Conservation (phyloP, 2,888 invertebrate genomes). For the Ceriagrion tenellum region DNA sequence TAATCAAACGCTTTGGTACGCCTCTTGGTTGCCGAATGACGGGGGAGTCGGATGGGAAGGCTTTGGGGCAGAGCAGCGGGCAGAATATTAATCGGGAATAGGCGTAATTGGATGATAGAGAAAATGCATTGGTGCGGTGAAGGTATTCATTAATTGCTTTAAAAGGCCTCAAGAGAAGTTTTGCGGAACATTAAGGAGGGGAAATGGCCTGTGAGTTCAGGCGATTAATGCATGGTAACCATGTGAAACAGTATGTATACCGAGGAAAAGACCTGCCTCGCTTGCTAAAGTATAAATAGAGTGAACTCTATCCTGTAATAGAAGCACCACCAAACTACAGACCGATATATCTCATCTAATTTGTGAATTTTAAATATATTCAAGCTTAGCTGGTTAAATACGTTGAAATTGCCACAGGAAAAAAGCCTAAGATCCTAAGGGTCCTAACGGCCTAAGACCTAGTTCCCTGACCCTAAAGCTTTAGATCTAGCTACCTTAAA, state of each 20-base stretch:
- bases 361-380: no score
- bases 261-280: neutral
- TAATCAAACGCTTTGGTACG: neutral
- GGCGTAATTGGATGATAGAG: neutral
- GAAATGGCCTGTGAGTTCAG: neutral
- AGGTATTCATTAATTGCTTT: conserved; percentile 31
- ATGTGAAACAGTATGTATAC: neutral
- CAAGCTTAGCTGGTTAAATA: no score
- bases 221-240: neutral
- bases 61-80: neutral
- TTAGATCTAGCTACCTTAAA: no score
- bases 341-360: no score
- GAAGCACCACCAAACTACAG: no score
- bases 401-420: no score
- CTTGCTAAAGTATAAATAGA: neutral
- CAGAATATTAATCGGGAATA: conserved; percentile 39
- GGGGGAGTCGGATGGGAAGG: neutral
- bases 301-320: no score
- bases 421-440: no score
- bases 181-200: neutral
- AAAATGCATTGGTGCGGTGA: neutral
- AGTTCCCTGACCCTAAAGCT: no score
- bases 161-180: neutral
- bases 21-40: neutral
- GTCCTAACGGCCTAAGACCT: no score